Evolutionary conservation across 1,140 invertebrate genomes (phyloP).

Genomic region (Drosophila paulistorum): DNA sequence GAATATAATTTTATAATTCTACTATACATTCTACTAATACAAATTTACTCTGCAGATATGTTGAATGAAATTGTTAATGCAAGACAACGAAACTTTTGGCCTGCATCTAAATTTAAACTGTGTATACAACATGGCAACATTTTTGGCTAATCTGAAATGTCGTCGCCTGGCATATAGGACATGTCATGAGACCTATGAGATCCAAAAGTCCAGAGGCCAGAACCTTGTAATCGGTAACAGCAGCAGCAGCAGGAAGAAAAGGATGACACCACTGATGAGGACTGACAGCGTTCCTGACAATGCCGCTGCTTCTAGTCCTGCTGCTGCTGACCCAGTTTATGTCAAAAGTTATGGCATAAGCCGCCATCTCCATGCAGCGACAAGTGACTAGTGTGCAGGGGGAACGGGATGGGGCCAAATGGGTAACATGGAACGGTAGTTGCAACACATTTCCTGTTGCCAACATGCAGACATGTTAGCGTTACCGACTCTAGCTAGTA

Average conservation of each 20-base stretch:
- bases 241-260: not conserved
- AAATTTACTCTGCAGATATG: too few relatives aligned
- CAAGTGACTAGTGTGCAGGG: not conserved
- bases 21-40: too few relatives aligned
- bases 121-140: not conserved
- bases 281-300: slow-evolving; percentile 17
- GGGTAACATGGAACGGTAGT: slow-evolving; percentile 22
- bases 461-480: not conserved
- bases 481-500: not conserved
- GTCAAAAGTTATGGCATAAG: slow-evolving; percentile 33
- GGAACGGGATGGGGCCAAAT: not conserved
- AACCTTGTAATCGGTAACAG: not conserved
- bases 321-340: slow-evolving; percentile 44
- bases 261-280: slow-evolving; percentile 7
- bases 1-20: too few relatives aligned
- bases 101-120: not conserved
- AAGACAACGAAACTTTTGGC: not conserved
- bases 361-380: slow-evolving; percentile 10
- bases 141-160: slow-evolving; percentile 44
- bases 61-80: too few relatives aligned
- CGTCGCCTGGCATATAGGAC: slow-evolving; percentile 16
- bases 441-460: slow-evolving; percentile 39
- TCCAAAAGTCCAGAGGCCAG: not conserved
- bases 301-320: slow-evolving; percentile 29
- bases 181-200: not conserved